Percentiles rank a stretch among this genome's conserved stretches.
phyloP scores from a whole-genome alignment of 2,888 invertebrate species.

The Rambutsinella grinnellia region DNA sequence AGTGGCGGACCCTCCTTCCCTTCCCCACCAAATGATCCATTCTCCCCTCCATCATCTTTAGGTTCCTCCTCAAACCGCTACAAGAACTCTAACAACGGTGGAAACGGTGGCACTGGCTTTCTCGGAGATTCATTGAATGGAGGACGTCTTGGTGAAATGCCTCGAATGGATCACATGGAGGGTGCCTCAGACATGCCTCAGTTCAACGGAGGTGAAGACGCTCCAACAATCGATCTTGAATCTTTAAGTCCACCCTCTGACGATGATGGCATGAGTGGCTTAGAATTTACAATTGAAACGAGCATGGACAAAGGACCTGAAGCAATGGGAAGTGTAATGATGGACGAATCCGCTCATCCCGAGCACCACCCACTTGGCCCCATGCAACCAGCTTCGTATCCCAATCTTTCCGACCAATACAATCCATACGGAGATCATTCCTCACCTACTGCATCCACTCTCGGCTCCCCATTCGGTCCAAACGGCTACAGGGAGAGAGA shows the following conservation, averaged over 20 bases:
- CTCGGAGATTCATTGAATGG: conserved; percentile 24
- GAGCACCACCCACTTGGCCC: conserved; percentile 38
- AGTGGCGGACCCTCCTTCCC: conserved; percentile 13
- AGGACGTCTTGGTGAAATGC: conserved; percentile 34
- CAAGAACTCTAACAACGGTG: conserved; percentile 6
- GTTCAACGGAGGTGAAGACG: conserved; percentile 26
- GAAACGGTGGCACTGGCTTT: conserved; percentile 8
- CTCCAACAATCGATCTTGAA: conserved; percentile 51
- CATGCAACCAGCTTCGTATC: conserved; percentile 40
- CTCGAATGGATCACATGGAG: conserved; percentile 27
- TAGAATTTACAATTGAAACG: conserved; percentile 59
- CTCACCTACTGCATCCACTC: conserved; percentile 5
- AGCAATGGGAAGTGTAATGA: neutral
- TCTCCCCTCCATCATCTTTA: conserved; percentile 10
- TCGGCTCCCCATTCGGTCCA: conserved; percentile 36
- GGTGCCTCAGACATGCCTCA: conserved; percentile 23
- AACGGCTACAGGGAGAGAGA: conserved; percentile 27
- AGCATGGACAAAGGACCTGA: conserved; percentile 44
- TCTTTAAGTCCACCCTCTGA: conserved; percentile 13
- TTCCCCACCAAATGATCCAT: conserved; percentile 33
- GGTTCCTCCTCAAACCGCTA: conserved; percentile 20
- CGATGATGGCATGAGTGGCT: conserved; percentile 49
- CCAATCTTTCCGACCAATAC: conserved; percentile 39
- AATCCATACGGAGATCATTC: conserved; percentile 45
- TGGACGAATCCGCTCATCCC: conserved; percentile 18